These are phyloP conservation scores for Chaenocephalus aceratus DNA, from an alignment of 2,113 vertebrate genomes.

Conservation along the genomic window DNA sequence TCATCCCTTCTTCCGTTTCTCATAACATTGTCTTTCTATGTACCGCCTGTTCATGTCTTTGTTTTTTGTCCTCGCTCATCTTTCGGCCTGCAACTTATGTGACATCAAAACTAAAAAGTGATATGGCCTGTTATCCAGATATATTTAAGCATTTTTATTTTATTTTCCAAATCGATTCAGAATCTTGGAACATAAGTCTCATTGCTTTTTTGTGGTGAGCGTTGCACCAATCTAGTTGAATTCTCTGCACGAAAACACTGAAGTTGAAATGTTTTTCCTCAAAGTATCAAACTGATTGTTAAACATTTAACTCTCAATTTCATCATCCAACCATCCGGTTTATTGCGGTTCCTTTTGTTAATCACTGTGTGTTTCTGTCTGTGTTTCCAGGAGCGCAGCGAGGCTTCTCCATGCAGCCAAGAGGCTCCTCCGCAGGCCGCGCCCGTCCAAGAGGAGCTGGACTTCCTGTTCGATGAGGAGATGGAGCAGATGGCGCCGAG, in stretches of 20 bases:
- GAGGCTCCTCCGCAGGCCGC: constrained; percentile 46
- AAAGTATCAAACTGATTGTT: too few relatives aligned
- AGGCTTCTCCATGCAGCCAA: constrained; percentile 23
- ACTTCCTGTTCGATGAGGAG: constrained; percentile 96
- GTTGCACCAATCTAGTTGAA: too few relatives aligned
- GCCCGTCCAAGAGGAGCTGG: constrained; percentile 90
- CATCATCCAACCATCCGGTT: too few relatives aligned
- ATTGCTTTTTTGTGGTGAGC: too few relatives aligned
- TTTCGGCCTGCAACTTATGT: constrained; percentile 52
- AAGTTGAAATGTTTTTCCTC: too few relatives aligned
- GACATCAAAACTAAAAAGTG: too few relatives aligned
- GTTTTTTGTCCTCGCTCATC: constrained; percentile 15
- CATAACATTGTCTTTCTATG: not conserved
- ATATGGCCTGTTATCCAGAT: too few relatives aligned
- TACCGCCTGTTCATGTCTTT: not conserved
- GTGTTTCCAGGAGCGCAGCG: constrained; percentile 77
- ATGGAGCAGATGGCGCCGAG: constrained; percentile 97
- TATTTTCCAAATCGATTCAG: too few relatives aligned
- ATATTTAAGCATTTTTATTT: too few relatives aligned
- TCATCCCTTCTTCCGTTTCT: not conserved
- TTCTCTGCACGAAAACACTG: too few relatives aligned
- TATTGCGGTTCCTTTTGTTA: not conserved
- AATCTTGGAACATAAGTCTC: too few relatives aligned
- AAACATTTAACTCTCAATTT: too few relatives aligned
- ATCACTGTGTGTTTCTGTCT: not conserved